A percentile compares a stretch with the other conserved stretches of the same genome.
Conservation (phyloP, 1,140 invertebrate species). For the Caerostris extrusa region DNA sequence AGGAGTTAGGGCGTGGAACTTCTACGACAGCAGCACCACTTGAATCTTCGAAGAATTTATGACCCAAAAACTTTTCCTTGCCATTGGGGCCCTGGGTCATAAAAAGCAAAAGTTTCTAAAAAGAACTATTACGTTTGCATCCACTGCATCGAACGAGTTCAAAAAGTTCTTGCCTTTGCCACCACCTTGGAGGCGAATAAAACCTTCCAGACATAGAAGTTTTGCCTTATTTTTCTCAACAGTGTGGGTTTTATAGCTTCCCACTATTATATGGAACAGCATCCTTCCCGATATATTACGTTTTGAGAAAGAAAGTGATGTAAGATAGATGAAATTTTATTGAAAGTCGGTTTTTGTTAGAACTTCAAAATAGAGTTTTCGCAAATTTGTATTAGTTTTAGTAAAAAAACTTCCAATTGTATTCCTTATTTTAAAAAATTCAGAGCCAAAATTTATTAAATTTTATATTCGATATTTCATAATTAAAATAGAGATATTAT, state of each 20-base stretch:
- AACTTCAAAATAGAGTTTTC: background rate
- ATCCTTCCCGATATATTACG: conserved; percentile 41
- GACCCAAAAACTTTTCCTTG: conserved; percentile 60
- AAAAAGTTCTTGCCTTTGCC: conserved; percentile 73
- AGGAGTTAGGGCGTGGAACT: conserved; percentile 61
- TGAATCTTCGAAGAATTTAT: conserved; percentile 66
- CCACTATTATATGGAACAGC: conserved; percentile 58
- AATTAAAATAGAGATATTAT: too few species aligned
- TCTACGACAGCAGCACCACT: conserved; percentile 63
- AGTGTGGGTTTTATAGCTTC: conserved; percentile 59
- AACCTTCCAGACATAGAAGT: conserved; percentile 44
- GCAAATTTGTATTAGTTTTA: too few species aligned
- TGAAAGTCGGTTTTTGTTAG: conserved; percentile 8
- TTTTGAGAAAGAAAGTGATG: conserved; percentile 34
- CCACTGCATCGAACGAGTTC: conserved; percentile 61
- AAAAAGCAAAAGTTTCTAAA: conserved; percentile 75
- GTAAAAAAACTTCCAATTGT: too few species aligned
- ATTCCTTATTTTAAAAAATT: too few species aligned
- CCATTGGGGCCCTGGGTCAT: conserved; percentile 67
- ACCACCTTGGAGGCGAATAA: conserved; percentile 77
- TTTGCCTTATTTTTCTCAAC: conserved; percentile 38
- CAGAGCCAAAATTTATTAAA: too few species aligned
- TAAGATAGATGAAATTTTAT: conserved; percentile 20
- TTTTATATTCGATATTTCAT: too few species aligned
- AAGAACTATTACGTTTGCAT: conserved; percentile 76